Evolutionary conservation across 1,140 invertebrate genomes (phyloP), one percentile per base, ranked within the genome.

Genomic region (Cherax destructor): DNA sequence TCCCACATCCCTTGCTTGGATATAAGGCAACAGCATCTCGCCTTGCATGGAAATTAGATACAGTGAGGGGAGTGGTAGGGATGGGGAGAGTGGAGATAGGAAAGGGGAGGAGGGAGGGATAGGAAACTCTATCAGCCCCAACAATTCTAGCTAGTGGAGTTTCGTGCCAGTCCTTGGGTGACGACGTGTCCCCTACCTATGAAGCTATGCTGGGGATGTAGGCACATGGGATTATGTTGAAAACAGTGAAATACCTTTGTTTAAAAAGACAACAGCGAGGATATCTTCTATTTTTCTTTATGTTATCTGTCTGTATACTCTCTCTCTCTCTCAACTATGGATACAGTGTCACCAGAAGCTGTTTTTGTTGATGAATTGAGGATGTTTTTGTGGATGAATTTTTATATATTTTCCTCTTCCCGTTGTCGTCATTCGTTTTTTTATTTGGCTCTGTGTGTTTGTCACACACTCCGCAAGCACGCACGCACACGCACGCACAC

Each of bases 191-290:
- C 9, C 6, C 24, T 4, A 1, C 69, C 21, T 6, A 74, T 74
- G 24, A 74, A 74, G 21, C 69, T 74, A 74, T 74, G 59, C 47
- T 49, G 47, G 24, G 2, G 81, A 83, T 83, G 4, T 83, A 30
- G 47, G 30, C 41, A 69, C 61, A 69, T 41, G 81, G 69, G 81
- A 83, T 83, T 52, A 83, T 52, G 61, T 47, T 69, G 59, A 47
- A 69, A 83, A 24, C 13, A 49, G 18, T 49, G 59, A 47, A 83
- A 83, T 83, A 65, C 59, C 61, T 65, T 13, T 83, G 81, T 83
- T 83, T 83, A 83, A 59, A 83, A 47, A 83, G 81, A 83, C 59
- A 83, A 83, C 81, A 83, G 30, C 30, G 69, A 61, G 81, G n/a
- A n/a, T 49, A 47, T 83, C 59, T 41, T 41, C 30, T 41, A 41